phyloP scores from a whole-genome alignment of 2,797 vertebrate species.

The Aplochiton taeniatus region DNA sequence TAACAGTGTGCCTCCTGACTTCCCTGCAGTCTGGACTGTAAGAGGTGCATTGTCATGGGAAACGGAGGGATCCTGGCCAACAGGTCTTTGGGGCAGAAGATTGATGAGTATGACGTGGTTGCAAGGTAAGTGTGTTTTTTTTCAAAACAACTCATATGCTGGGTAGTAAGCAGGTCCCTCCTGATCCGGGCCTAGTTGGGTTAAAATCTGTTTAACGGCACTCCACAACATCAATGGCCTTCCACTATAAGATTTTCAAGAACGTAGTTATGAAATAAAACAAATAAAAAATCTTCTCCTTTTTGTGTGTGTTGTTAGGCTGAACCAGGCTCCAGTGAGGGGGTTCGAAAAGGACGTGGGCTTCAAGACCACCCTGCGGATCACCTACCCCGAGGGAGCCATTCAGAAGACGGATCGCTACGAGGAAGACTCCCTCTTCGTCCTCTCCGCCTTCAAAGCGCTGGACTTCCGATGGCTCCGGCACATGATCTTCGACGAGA shows the following conservation, averaged over 20 bases:
- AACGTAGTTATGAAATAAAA: too few relatives aligned
- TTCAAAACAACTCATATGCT: not conserved
- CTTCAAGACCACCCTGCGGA: constrained; percentile 89
- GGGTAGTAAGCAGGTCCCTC: not conserved
- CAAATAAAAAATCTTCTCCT: too few relatives aligned
- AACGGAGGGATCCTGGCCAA: constrained; percentile 91
- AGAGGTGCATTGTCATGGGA: constrained; percentile 87
- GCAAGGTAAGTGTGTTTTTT: constrained; percentile 77
- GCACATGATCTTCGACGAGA: constrained; percentile 89
- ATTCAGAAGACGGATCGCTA: constrained; percentile 87
- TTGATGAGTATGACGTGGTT: constrained; percentile 89
- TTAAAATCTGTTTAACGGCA: too few relatives aligned
- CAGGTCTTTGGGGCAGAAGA: constrained; percentile 86
- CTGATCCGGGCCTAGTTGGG: too few relatives aligned
- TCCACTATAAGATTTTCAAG: too few relatives aligned
- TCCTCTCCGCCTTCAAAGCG: constrained; percentile 91
- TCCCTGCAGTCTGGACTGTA: constrained; percentile 80
- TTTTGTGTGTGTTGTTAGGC: constrained; percentile 66
- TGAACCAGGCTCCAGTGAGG: constrained; percentile 88
- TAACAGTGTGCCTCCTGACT: not conserved
- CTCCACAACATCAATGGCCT: too few relatives aligned
- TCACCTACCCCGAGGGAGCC: constrained; percentile 93
- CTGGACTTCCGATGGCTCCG: constrained; percentile 91
- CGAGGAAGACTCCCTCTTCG: constrained; percentile 87
- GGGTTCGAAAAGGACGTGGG: constrained; percentile 92